Evolutionary conservation across 2,113 vertebrate genomes (phyloP).

Genomic region (Patagioenas fasciata): DNA sequence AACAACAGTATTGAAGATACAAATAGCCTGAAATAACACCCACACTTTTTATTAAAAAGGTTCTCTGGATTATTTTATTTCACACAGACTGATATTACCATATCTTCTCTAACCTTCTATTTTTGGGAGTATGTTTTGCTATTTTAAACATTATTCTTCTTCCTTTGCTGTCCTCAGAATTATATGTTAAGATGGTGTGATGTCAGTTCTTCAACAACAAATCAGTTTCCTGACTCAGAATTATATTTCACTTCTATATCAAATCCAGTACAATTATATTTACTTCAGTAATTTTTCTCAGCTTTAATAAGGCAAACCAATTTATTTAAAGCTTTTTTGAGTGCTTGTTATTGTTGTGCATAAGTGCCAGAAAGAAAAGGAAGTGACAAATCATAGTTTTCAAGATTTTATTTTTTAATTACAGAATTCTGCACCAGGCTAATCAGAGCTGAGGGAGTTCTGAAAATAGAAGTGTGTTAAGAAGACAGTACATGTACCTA

Average conservation of each 20-base stretch:
- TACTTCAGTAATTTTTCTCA: neutral
- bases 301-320: neutral
- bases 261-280: neutral
- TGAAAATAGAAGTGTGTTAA: accelerated
- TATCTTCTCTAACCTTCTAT: neutral
- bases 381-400: neutral
- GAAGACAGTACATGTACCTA: accelerated
- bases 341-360: accelerated
- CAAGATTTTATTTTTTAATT: neutral
- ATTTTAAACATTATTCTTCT: neutral
- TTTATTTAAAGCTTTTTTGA: neutral
- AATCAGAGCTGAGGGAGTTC: neutral
- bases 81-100: neutral
- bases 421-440: neutral
- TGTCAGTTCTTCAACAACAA: neutral
- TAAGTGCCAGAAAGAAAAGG: neutral
- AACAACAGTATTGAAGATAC: neutral
- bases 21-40: neutral
- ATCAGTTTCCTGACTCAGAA: neutral
- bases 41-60: neutral
- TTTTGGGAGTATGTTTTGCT: neutral
- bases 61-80: neutral
- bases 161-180: neutral
- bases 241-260: neutral
- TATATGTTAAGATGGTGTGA: neutral